Evolutionary conservation across 2,113 vertebrate genomes (phyloP).

Genomic region (Paramormyrops kingsleyae): DNA sequence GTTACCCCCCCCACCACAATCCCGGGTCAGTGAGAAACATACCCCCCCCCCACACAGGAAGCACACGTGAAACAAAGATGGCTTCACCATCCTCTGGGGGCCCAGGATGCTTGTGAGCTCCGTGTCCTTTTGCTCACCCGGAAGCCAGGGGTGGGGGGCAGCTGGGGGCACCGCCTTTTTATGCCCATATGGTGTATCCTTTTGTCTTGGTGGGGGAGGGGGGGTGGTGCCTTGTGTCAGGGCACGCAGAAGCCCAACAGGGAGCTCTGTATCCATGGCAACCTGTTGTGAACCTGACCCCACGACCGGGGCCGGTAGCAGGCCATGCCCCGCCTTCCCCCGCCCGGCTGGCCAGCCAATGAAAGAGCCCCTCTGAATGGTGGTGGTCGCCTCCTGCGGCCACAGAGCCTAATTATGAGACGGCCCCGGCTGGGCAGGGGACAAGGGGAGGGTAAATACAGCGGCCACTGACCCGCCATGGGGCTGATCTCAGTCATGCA

Average conservation of each 20-base stretch:
- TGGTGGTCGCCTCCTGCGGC: not conserved
- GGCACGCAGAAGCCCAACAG: not conserved
- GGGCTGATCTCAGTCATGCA: not conserved
- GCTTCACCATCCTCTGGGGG: not conserved
- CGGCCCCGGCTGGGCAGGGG: not conserved
- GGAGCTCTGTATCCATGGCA: slow-evolving; percentile 12
- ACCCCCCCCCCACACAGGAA: not conserved
- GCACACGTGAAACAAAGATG: not conserved
- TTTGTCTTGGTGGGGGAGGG: not conserved
- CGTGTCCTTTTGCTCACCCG: not conserved
- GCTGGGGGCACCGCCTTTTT: not conserved
- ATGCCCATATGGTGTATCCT: not conserved
- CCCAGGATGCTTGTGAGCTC: not conserved
- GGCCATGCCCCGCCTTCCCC: not conserved
- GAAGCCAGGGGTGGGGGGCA: not conserved
- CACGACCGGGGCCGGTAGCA: not conserved
- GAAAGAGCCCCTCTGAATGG: not conserved
- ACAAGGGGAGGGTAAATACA: not conserved
- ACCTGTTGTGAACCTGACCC: slow-evolving; percentile 1
- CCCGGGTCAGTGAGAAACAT: not conserved
- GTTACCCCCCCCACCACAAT: not conserved
- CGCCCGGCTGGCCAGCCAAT: not conserved
- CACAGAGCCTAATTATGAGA: not conserved
- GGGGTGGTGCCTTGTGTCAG: not conserved
- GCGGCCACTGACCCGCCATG: not conserved